Percentiles rank a stretch among this genome's conserved stretches.
Evolutionary conservation across 2,888 invertebrate genomes (phyloP).

Genomic region (Sipha maydis): DNA sequence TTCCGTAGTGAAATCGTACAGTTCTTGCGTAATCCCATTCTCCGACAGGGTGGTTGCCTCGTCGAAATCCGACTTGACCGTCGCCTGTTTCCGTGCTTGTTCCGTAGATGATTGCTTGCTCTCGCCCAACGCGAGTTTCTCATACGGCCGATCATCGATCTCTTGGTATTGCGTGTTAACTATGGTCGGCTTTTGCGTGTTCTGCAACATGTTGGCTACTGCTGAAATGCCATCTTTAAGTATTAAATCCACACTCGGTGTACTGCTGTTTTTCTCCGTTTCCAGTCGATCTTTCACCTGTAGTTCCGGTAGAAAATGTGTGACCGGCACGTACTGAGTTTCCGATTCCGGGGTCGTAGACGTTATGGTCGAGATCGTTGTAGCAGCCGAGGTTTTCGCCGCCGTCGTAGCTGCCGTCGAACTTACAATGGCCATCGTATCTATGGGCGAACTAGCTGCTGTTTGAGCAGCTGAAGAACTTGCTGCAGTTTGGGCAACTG

Average conservation of each 20-base stretch:
- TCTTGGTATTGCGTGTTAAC: background rate
- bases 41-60: conserved; percentile 11
- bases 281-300: conserved; percentile 39
- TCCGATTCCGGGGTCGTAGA: conserved; percentile 55
- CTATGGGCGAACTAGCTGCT: background rate
- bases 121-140: background rate
- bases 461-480: background rate
- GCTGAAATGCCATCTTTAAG: conserved; percentile 52
- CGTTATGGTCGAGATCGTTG: background rate
- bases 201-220: conserved; percentile 48
- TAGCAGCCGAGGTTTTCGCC: background rate
- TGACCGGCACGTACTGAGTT: conserved; percentile 52
- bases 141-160: background rate
- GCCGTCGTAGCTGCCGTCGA: background rate
- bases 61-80: background rate
- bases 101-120: conserved; percentile 43
- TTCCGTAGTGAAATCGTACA: conserved; percentile 27
- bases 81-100: conserved; percentile 28
- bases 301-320: conserved; percentile 50
- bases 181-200: conserved; percentile 39
- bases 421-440: too few relatives aligned
- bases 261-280: conserved; percentile 34
- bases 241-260: conserved; percentile 36
- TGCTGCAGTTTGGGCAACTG: background rate
- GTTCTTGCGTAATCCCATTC: background rate